A percentile compares a stretch with the other conserved stretches of the same genome.
These are phyloP conservation scores for Turritopsis dohrnii DNA, from an alignment of 30 jellyfish, hydroid and myxozoan species.

Conservation along the genomic window DNA sequence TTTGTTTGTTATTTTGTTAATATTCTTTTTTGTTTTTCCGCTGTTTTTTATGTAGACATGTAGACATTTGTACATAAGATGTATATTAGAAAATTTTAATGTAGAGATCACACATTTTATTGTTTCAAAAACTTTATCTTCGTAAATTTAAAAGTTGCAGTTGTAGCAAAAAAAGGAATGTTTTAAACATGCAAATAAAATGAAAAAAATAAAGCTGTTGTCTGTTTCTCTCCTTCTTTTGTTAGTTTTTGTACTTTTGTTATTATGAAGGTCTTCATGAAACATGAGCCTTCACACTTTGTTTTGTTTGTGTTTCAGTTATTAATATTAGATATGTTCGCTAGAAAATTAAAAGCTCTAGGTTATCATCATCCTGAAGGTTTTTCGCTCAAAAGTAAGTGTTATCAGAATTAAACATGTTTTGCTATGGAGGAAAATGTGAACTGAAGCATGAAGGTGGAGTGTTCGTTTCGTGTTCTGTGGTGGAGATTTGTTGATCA, in stretches of 20 bases:
- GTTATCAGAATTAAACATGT: too few species aligned
- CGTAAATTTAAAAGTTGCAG: neutral
- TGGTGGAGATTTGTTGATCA: too few species aligned
- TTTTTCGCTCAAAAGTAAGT: constrained; percentile 50
- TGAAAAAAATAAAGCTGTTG: neutral
- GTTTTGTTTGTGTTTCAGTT: neutral
- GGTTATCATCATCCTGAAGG: constrained; percentile 61
- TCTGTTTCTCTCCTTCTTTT: too few species aligned
- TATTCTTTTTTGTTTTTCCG: neutral
- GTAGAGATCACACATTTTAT: neutral
- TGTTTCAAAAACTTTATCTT: neutral
- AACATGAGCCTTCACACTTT: too few species aligned
- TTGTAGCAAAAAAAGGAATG: neutral
- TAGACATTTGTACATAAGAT: neutral
- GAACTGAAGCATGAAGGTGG: too few species aligned
- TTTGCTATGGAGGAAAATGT: too few species aligned
- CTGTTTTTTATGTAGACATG: neutral
- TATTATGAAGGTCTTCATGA: too few species aligned
- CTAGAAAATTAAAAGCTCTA: constrained; percentile 60
- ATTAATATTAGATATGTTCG: constrained; percentile 32
- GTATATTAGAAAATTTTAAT: neutral
- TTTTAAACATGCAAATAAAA: neutral
- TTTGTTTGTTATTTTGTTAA: neutral
- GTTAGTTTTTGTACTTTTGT: too few species aligned
- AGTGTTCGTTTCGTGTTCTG: too few species aligned